These are phyloP conservation scores for Scleropages formosus DNA, from an alignment of 2,797 vertebrate species.

Conservation along the genomic window DNA sequence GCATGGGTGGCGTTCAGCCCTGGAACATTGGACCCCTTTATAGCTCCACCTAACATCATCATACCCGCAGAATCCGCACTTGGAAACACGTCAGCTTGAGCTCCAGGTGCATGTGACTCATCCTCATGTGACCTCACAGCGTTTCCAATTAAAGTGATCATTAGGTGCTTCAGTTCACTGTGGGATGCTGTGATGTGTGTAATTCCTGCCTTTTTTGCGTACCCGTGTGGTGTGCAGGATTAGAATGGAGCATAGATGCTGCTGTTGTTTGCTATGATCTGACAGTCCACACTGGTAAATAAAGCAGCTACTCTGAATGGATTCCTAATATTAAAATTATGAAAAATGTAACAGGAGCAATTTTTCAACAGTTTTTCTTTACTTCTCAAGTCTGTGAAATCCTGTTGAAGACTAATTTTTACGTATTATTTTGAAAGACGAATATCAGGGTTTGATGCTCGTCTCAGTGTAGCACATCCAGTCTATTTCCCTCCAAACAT, in stretches of 20 bases:
- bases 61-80: too few species aligned
- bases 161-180: background rate
- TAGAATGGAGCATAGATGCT: background rate
- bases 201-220: background rate
- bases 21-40: background rate
- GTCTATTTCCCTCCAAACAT: too few species aligned
- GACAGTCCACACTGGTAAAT: background rate
- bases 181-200: background rate
- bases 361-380: too few species aligned
- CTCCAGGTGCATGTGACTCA: conserved; percentile 46
- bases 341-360: too few species aligned
- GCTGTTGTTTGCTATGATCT: background rate
- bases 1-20: background rate
- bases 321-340: too few species aligned
- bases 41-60: background rate
- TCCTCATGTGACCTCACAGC: conserved; percentile 1
- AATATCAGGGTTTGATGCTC: too few species aligned
- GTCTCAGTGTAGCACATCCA: too few species aligned
- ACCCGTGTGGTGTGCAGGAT: background rate
- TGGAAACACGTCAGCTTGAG: background rate
- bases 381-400: too few species aligned
- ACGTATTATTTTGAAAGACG: too few species aligned
- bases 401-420: too few species aligned
- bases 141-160: background rate
- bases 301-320: too few species aligned